Evolutionary conservation across 2,888 invertebrate genomes (phyloP), one percentile per base, ranked within the genome.

Genomic region (Lepidonotus clava): DNA sequence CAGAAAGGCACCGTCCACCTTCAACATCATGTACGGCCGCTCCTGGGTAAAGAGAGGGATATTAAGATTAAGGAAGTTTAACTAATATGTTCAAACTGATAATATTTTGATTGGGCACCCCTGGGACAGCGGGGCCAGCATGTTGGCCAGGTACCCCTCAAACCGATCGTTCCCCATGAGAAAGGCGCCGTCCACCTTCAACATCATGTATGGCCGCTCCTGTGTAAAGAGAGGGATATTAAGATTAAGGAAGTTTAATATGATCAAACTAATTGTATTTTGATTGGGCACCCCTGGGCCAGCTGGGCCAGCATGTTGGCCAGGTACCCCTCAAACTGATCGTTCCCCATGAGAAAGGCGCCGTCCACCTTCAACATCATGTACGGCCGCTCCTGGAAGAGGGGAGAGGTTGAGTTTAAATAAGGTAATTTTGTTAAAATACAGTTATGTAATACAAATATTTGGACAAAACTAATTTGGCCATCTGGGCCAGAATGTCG

Each of bases 71-170:
- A 76, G 2, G 67, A 67, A 18, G 28, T 11, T 11, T 11, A 67
- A 11, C 14, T 18, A 11, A 24, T 28, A 67, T 18, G 24, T 14
- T 67, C 11, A 24, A 28, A 51, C 34, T 6, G 38, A 36, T 24
- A 71, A 71, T 71, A 14, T 8, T 11, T 6, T 8, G n/a, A 28
- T 32, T 8, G 66, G n/a, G 66, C 14, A 8, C 14, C 14, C n/a
- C n/a, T n/a, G n/a, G n/a, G n/a, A n/a, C n/a, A n/a, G n/a, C 0
- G 83, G 32, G 28, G 51, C 40, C 51, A 90, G 61, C 41, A 90
- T 84, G 85, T 90, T 89, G 21, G 90, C 87, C 56, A 90, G 88
- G 87, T 88, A 89, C 18, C 90, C 90, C 86, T 90, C 90, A 83
- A 87, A 90, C 5, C 87, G 86, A 41, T 89, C 89, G 86, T 90